Conservation (phyloP, 1,140 invertebrate species). For the Drosophila paulistorum region DNA sequence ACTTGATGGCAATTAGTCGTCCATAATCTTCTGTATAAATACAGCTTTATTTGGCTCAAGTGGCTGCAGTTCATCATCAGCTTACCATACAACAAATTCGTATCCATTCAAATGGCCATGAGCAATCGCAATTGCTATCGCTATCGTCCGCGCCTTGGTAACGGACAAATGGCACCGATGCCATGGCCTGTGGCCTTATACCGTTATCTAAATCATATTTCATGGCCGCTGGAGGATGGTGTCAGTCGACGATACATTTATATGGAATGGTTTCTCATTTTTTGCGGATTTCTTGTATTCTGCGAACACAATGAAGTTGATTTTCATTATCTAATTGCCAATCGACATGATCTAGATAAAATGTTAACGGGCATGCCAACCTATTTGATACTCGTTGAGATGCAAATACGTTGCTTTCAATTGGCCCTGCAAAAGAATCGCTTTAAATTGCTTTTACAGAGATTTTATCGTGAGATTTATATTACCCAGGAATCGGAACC, state of each 20-base stretch:
- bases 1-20: slow-evolving; percentile 48
- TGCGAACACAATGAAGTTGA: slow-evolving; percentile 61
- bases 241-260: slow-evolving; percentile 19
- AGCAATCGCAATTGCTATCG: slow-evolving; percentile 45
- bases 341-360: slow-evolving; percentile 58
- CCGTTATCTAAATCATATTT: slow-evolving; percentile 54
- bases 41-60: slow-evolving; percentile 4
- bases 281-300: slow-evolving; percentile 60
- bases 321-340: slow-evolving; percentile 49
- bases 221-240: slow-evolving; percentile 64
- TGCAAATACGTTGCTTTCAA: slow-evolving; percentile 64
- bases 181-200: slow-evolving; percentile 62
- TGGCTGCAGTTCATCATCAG: slow-evolving; percentile 15
- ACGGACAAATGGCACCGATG: slow-evolving; percentile 49
- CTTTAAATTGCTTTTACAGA: slow-evolving; percentile 53
- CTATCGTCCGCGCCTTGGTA: slow-evolving; percentile 50
- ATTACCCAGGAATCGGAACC: slow-evolving; percentile 38
- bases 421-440: slow-evolving; percentile 53
- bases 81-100: background rate
- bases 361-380: slow-evolving; percentile 68
- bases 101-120: slow-evolving; percentile 17
- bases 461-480: slow-evolving; percentile 69
- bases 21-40: slow-evolving; percentile 45
- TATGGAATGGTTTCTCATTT: slow-evolving; percentile 36
- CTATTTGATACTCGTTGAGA: slow-evolving; percentile 60